Conservation (phyloP, 2,797 vertebrate species). For the Melanogrammus aeglefinus region DNA sequence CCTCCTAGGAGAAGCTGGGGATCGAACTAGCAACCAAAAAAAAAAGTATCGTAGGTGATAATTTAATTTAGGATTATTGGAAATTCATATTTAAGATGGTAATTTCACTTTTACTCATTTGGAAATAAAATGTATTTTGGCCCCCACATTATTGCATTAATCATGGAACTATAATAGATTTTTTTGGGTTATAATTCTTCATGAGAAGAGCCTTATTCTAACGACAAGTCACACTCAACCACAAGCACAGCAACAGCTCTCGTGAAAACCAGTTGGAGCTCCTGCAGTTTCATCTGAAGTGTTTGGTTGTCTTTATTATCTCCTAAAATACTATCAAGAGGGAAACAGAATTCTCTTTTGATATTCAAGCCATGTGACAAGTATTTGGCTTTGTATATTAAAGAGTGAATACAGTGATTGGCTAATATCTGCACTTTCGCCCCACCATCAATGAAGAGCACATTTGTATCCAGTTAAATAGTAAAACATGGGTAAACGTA, state of each 20-base stretch:
- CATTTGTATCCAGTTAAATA: background rate
- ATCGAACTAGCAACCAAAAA: too few species aligned
- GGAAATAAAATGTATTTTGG: background rate
- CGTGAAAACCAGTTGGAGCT: background rate
- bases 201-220: background rate
- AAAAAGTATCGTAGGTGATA: background rate
- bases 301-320: background rate
- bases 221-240: background rate
- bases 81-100: background rate
- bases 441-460: background rate
- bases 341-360: slow-evolving; percentile 10
- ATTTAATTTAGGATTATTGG: background rate
- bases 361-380: slow-evolving; percentile 26
- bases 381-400: slow-evolving; percentile 26
- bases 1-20: too few species aligned
- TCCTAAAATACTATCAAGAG: background rate
- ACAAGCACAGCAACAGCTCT: background rate
- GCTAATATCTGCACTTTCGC: slow-evolving; percentile 39
- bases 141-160: background rate
- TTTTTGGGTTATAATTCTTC: background rate
- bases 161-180: background rate
- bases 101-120: background rate
- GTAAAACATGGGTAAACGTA: background rate
- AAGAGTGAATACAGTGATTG: slow-evolving; percentile 41
- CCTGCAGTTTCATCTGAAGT: background rate